Evolutionary conservation across 2,113 vertebrate species (phyloP).

Genomic region (Oenanthe oenanthe): DNA sequence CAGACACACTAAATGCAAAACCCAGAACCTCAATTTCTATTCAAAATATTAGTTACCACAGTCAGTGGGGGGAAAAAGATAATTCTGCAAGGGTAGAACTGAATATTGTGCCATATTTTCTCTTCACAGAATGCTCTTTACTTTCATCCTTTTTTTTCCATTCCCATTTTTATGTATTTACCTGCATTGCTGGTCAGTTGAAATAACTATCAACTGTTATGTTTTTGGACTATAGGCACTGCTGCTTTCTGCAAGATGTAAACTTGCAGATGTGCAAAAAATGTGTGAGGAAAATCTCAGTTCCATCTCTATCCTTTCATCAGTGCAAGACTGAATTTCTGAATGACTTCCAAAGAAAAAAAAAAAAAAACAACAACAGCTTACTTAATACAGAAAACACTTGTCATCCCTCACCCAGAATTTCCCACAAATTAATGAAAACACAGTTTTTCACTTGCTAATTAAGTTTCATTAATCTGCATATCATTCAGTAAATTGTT

Average conservation of each 20-base stretch:
- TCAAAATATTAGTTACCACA: not conserved
- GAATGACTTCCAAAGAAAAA: not conserved
- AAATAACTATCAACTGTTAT: not conserved
- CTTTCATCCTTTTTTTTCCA: not conserved
- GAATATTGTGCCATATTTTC: not conserved
- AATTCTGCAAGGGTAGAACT: not conserved
- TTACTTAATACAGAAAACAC: not conserved
- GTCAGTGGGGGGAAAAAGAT: not conserved
- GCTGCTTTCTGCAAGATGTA: not conserved
- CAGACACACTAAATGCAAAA: not conserved
- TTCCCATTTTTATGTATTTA: not conserved
- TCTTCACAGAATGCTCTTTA: not conserved
- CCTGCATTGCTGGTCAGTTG: not conserved
- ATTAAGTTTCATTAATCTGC: not conserved
- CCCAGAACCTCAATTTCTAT: not conserved
- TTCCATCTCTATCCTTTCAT: not conserved
- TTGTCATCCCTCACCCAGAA: not conserved
- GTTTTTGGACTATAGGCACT: not conserved
- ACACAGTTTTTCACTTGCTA: not conserved
- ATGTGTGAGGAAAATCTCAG: fast-evolving
- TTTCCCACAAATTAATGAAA: not conserved
- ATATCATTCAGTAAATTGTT: not conserved
- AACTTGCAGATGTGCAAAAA: not conserved
- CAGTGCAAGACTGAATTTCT: not conserved
- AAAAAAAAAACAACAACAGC: not conserved